Percentiles rank a stretch among this genome's conserved stretches.
phyloP scores from a whole-genome alignment of 2,888 invertebrate genomes.

The Rhynchonema sp. region DNA sequence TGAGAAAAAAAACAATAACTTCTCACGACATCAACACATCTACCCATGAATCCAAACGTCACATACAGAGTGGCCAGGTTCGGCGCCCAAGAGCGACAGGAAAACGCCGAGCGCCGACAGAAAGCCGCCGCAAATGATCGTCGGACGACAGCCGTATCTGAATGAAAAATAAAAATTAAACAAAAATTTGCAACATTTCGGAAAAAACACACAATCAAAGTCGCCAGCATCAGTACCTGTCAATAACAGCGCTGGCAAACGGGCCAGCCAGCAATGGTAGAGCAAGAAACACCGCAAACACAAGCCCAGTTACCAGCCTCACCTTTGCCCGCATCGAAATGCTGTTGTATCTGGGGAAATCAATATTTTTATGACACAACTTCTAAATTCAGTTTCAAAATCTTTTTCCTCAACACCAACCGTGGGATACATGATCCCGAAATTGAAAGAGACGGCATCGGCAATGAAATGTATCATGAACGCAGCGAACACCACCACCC shows the following conservation, averaged over 20 bases:
- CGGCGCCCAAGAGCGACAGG: conserved; percentile 43
- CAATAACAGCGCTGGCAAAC: conserved; percentile 37
- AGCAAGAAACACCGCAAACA: conserved; percentile 72
- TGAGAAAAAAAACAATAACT: too few relatives aligned
- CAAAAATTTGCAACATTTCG: too few relatives aligned
- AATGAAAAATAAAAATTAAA: not conserved
- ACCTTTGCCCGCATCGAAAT: conserved; percentile 62
- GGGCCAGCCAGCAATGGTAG: conserved; percentile 70
- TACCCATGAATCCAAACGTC: conserved; percentile 46
- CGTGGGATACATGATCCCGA: not conserved
- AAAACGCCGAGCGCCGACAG: not conserved
- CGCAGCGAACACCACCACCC: not conserved
- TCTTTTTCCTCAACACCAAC: too few relatives aligned
- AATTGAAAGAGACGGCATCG: not conserved
- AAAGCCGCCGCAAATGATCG: not conserved
- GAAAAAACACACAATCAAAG: not conserved
- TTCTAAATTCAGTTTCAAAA: not conserved
- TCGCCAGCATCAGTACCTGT: too few relatives aligned
- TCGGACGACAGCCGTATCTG: conserved; percentile 1
- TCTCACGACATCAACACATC: too few relatives aligned
- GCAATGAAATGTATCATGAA: not conserved
- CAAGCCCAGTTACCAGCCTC: conserved; percentile 77
- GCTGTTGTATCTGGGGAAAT: conserved; percentile 46
- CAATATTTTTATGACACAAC: too few relatives aligned
- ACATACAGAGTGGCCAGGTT: conserved; percentile 45